Base-by-base conservation (phyloP, 2,113 vertebrate genomes). In the Baryphthengus martii region DNA sequence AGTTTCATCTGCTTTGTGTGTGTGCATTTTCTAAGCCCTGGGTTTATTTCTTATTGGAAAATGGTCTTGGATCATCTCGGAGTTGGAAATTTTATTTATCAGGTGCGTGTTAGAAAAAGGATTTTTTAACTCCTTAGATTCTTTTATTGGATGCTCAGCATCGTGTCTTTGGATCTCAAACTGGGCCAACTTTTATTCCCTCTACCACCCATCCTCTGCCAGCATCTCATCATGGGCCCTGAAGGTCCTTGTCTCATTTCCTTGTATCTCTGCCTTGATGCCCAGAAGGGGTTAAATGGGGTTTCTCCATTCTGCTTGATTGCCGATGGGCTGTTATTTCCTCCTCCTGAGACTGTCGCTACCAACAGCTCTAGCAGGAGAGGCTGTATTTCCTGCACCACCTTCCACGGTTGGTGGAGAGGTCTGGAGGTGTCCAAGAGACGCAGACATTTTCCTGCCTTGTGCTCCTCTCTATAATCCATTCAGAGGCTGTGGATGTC, bases 11-110 rank as follows among this genome's bases (percentile, higher is more conserved):
- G 59, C 82, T 94, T 90, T 81, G 55, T 85, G 82, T 94, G 76
- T 89, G 68, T 94, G 82, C 63, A 40, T 94, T 94, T 92, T 80
- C 74, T 94, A 88, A 94, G 82, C 86, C 63, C 39, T 88, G 68
- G 70, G 82, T 95, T 95, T 95, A 80, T 39, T 88, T 78, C 80
- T 78, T 94, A 92, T 72, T 95, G 68, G 82, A 90, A 95, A 90
- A 84, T 59, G 77, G 82, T 76, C 86, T 80, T 67, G 63, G 82
- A 88, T 80, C 47, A 63, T 44, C 68, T 72, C 49, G 15, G 86
- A 42, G 58, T 33, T 88, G 49, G 68, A 80, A 59, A 53, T 74
- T 89, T 65, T 67, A 58, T 90, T 92, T 88, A 39, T 80, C 58
- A 72, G 42, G 42, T 58, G 42, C 21, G 13, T n/a, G 58, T 26